Evolutionary conservation across 2,113 vertebrate genomes (phyloP), one percentile per base, ranked within the genome.

Genomic region (Erpornis zantholeuca): DNA sequence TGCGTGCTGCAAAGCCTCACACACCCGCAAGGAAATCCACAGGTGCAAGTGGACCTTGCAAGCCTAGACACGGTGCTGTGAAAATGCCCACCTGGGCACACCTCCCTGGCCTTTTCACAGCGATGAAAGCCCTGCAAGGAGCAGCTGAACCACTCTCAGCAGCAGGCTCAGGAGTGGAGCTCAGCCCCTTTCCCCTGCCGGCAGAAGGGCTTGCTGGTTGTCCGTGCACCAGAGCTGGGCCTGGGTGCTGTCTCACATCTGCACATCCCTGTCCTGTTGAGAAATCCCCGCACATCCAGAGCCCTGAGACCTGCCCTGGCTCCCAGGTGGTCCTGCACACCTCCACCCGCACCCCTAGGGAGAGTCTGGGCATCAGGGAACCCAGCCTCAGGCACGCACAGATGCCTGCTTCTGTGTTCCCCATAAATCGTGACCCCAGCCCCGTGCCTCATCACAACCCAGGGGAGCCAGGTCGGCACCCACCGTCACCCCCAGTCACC

Each of bases 121-220:
- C 61, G 81, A 83, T 65, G 44, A 91, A 91, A 96, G 35, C 22
- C 8, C 16, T 27, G 66, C 16, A 10, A 16, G n/a, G 44, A 71
- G 47, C 65, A 77, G 68, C 33, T 72, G 44, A 33, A 27, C 28
- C 40, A 9, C 7, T 28, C 9, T 38, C 35, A 76, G 35, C 18
- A 33, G 42, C 44, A 17, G 2, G 6, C 10, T 28, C 21, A 63
- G 63, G 29, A 63, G 8, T 0, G 0, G 28, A 72, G 45, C 63
- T 87, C 57, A 73, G 52, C n/a, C 19, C 38, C 72, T 35, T 61
- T 23, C 9, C 8, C 31, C 18, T 31, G 20, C 3, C 27, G 64
- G 63, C 35, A 60, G 36, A 44, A 29, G 40, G 24, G 27, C 47
- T 76, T 12, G 4, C 15, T 9, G 6, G 35, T 6, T 71, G 56